Percentiles rank a stretch among this genome's conserved stretches.
These are phyloP conservation scores for Notiomystis cincta DNA, from an alignment of 2,113 vertebrate genomes.

Conservation along the genomic window DNA sequence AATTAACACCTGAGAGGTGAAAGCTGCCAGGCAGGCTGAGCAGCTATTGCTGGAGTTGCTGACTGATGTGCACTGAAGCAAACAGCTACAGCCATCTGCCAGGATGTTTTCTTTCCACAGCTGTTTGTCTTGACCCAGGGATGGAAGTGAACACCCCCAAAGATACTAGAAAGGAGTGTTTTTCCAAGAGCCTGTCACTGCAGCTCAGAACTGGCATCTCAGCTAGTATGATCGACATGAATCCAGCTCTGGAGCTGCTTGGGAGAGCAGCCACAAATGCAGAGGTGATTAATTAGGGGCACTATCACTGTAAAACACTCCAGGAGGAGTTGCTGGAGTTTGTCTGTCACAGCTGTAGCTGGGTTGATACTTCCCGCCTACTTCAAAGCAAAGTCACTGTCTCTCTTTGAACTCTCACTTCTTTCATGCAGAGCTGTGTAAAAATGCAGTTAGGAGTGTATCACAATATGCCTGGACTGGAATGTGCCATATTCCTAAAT, in stretches of 20 bases:
- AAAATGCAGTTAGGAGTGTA: neutral
- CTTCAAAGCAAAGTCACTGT: neutral
- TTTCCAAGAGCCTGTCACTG: neutral
- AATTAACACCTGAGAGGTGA: constrained; percentile 40
- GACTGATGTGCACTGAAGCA: neutral
- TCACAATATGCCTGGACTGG: neutral
- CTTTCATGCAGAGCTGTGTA: neutral
- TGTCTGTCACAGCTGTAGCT: neutral
- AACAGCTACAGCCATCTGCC: neutral
- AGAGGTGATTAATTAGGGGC: neutral
- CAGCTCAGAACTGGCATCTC: neutral
- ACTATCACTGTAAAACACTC: neutral
- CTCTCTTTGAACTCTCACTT: neutral
- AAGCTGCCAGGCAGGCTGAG: neutral
- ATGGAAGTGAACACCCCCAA: neutral
- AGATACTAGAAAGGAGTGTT: neutral
- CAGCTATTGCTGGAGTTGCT: neutral
- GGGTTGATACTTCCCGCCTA: neutral
- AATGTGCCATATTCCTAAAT: neutral
- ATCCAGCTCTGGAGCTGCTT: neutral
- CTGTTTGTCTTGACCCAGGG: neutral
- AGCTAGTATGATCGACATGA: neutral
- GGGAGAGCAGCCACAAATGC: neutral
- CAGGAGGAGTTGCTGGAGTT: neutral
- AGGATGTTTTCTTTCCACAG: neutral